These are phyloP conservation scores for Babylonia areolata DNA, from an alignment of 1,140 invertebrate genomes.

Conservation along the genomic window DNA sequence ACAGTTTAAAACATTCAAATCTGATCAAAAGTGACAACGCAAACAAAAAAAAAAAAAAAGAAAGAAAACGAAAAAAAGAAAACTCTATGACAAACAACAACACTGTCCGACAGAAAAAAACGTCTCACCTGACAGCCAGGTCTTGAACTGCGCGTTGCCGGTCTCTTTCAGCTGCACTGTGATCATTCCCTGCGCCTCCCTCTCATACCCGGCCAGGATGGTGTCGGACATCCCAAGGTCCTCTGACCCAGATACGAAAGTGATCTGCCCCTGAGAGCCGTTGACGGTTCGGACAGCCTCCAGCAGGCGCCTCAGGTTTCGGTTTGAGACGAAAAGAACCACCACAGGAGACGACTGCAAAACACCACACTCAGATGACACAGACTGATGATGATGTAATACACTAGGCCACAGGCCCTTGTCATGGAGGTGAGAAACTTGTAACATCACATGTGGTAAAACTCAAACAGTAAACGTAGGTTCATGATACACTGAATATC, in stretches of 20 bases:
- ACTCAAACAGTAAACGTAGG: too few relatives aligned
- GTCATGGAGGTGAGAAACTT: too few relatives aligned
- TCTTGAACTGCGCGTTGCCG: neutral
- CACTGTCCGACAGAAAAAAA: neutral
- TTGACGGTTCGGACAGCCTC: constrained; percentile 41
- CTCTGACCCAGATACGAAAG: constrained; percentile 60
- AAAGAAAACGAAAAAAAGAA: too few relatives aligned
- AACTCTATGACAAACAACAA: too few relatives aligned
- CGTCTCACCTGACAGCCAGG: neutral
- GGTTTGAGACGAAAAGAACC: constrained; percentile 50
- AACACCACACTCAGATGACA: too few relatives aligned
- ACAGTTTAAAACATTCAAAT: too few relatives aligned
- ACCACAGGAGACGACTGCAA: constrained; percentile 52
- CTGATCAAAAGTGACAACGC: too few relatives aligned
- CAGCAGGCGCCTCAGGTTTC: constrained; percentile 50
- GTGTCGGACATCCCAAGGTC: constrained; percentile 47
- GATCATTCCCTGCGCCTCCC: constrained; percentile 55
- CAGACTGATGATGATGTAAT: too few relatives aligned
- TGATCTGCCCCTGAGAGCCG: constrained; percentile 44
- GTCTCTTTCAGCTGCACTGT: constrained; percentile 44
- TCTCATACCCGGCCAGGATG: constrained; percentile 47
- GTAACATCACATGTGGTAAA: too few relatives aligned
- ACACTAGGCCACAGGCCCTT: too few relatives aligned
- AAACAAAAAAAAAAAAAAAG: too few relatives aligned
- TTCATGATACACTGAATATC: too few relatives aligned